Conservation (phyloP, 2,113 vertebrate genomes). For the Nesoenas mayeri region DNA sequence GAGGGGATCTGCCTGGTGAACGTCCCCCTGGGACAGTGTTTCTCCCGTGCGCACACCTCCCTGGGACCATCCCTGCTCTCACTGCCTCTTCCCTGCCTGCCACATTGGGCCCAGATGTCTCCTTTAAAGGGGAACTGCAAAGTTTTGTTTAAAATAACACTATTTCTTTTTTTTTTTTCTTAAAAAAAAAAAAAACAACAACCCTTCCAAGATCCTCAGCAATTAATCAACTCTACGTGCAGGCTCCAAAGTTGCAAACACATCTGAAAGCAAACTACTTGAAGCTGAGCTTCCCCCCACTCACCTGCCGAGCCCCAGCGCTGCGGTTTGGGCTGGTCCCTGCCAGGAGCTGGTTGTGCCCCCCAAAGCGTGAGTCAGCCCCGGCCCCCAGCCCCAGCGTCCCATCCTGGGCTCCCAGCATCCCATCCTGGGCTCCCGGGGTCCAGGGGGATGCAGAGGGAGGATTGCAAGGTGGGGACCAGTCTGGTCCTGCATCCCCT, state of each 20-base stretch:
- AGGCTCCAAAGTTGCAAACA: background rate
- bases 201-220: conserved; percentile 19
- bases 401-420: background rate
- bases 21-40: background rate
- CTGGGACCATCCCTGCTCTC: background rate
- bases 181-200: background rate
- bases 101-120: conserved; percentile 67
- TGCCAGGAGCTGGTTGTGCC: background rate
- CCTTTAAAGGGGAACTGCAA: conserved; percentile 64
- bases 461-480: background rate
- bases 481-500: background rate
- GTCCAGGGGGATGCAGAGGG: background rate
- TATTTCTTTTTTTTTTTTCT: background rate
- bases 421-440: background rate
- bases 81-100: background rate
- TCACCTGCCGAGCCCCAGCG: background rate
- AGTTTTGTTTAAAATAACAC: conserved; percentile 66
- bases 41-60: background rate
- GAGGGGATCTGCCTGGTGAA: background rate
- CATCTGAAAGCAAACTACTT: background rate
- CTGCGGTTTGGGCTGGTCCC: background rate
- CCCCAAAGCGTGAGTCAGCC: background rate
- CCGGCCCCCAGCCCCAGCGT: background rate
- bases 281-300: background rate
- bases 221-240: conserved; percentile 54